Evolutionary conservation across 2,888 invertebrate species (phyloP).

Genomic region (Pimpla rufipes): DNA sequence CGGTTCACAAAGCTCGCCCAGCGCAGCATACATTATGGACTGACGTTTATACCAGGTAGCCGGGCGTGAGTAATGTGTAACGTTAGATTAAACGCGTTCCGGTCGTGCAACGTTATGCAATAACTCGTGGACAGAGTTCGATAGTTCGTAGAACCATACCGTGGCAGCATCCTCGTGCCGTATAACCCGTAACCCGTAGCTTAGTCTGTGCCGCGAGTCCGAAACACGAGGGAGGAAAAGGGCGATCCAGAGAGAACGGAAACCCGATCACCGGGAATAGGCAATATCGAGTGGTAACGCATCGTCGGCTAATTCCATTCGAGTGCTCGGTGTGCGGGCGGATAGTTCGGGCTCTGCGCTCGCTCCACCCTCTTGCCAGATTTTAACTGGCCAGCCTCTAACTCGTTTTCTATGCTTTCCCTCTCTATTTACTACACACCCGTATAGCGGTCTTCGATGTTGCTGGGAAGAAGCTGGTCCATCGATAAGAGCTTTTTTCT

Average conservation of each 20-base stretch:
- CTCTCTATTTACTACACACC: background rate
- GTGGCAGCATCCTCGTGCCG: slow-evolving; percentile 29
- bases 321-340: slow-evolving; percentile 34
- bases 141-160: slow-evolving; percentile 53
- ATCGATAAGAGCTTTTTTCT: background rate
- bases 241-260: slow-evolving; percentile 32
- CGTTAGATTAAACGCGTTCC: slow-evolving; percentile 66
- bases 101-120: slow-evolving; percentile 70
- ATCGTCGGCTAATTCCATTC: slow-evolving; percentile 52
- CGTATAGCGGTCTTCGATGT: too few relatives aligned
- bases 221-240: slow-evolving; percentile 37
- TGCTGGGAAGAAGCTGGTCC: background rate
- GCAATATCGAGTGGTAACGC: slow-evolving; percentile 40
- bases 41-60: slow-evolving; percentile 55
- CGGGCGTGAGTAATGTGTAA: slow-evolving; percentile 58
- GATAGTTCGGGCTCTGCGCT: background rate
- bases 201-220: slow-evolving; percentile 14
- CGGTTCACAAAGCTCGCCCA: slow-evolving; percentile 39
- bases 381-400: background rate
- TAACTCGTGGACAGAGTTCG: slow-evolving; percentile 69
- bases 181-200: slow-evolving; percentile 10
- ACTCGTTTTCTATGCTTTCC: slow-evolving; percentile 12
- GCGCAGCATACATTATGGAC: slow-evolving; percentile 57
- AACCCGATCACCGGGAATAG: slow-evolving; percentile 38
- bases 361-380: slow-evolving; percentile 17